Evolutionary conservation across 2,113 vertebrate genomes (phyloP), one percentile per base, ranked within the genome.

Genomic region (Tretioscincus oriximinensis): DNA sequence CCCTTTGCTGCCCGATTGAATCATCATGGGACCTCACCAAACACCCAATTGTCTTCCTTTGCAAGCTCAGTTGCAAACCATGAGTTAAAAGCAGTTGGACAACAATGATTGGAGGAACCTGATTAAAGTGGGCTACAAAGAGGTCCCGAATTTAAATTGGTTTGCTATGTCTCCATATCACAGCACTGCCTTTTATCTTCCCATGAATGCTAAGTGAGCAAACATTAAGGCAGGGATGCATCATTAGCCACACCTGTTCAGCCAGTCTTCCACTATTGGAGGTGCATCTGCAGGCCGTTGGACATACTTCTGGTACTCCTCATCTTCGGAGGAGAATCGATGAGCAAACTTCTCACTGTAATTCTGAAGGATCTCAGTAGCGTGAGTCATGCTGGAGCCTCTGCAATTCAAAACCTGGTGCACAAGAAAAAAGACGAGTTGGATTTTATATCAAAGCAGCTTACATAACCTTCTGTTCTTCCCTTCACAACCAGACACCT

Each of bases 231-330:
- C 28, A 68, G 7, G 26, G 21, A 35, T 29, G 29, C 47, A 87
- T 93, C 93, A 35, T 96, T 95, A 58, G 28, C 95, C 96, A 74
- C 94, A 94, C 78, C 96, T 96, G 75, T 93, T 92, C 69, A 91
- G 94, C 97, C 97, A 99, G n/a, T 97, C 96, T 87, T 99, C 97
- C 1, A 99, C 91, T 45, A 97, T 86, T 1, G 98, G 98, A 41
- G 98, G 98, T 0, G 92, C 81, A 58, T 96, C 94, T 0, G 93
- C 80, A 14, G 96, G 93, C 1, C 94, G 94, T 51, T 91, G 94
- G 31, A 96, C 35, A 67, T 97, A 98, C 16, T 95, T 90, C 85
- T 99, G 97, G 84, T 97, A 99, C 16, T 97, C 97, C 6, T 74
- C 65, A 80, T 99, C 98, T 9, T 96, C 94, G 0, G 90, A 73